Evolutionary conservation across 2,797 vertebrate genomes (phyloP).

Genomic region (Poeciliopsis infans): DNA sequence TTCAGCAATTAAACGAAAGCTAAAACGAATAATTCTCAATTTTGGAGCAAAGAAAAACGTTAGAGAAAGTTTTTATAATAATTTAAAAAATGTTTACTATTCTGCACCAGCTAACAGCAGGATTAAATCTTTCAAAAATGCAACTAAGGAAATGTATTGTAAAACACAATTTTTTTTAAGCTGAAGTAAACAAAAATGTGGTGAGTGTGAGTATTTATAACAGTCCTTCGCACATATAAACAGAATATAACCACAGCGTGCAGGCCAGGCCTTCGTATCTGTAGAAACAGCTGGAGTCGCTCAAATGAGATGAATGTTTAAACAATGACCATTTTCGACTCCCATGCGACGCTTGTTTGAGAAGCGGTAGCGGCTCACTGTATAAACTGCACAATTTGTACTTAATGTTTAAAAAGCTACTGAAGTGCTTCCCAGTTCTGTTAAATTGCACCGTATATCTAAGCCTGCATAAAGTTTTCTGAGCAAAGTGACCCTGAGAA

Average conservation of each 20-base stretch:
- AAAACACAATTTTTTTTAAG: not conserved
- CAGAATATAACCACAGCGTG: slow-evolving; percentile 42
- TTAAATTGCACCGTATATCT: slow-evolving; percentile 46
- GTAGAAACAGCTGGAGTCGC: slow-evolving; percentile 75
- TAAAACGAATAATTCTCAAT: not conserved
- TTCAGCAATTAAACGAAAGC: not conserved
- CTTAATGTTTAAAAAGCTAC: slow-evolving; percentile 74
- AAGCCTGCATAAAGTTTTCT: slow-evolving; percentile 24
- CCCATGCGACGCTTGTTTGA: slow-evolving; percentile 54
- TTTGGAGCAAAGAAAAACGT: slow-evolving; percentile 8
- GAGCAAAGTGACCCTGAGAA: slow-evolving; percentile 31
- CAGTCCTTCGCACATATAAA: slow-evolving; percentile 17
- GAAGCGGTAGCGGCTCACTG: slow-evolving; percentile 47
- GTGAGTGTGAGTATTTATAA: slow-evolving; percentile 20
- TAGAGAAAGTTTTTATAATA: slow-evolving; percentile 1
- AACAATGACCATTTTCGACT: slow-evolving; percentile 69
- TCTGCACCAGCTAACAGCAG: not conserved
- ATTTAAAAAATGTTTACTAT: not conserved
- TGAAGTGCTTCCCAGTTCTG: slow-evolving; percentile 70
- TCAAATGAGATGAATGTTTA: slow-evolving; percentile 76
- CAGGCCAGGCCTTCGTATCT: slow-evolving; percentile 45
- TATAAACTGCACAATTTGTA: slow-evolving; percentile 66
- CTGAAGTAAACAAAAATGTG: slow-evolving; percentile 34
- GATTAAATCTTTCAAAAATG: not conserved
- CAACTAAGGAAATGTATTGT: not conserved